Conservation (phyloP, 1,140 invertebrate genomes). For the Portunus trituberculatus region DNA sequence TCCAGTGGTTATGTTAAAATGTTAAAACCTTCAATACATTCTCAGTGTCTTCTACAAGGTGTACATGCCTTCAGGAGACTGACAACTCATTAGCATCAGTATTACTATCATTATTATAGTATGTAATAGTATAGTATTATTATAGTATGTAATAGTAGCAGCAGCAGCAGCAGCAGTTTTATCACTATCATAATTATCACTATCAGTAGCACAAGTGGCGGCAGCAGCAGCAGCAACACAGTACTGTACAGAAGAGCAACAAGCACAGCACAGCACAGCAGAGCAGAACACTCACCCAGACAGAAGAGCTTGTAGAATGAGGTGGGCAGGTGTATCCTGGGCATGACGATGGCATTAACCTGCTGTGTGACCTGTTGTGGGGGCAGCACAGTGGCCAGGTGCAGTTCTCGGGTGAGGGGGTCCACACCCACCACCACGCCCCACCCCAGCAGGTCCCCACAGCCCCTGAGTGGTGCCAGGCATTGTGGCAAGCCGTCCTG, state of each 20-base stretch:
- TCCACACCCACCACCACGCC: conserved; percentile 65
- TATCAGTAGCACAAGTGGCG: background rate
- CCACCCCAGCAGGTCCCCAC: conserved; percentile 56
- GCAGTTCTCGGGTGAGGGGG: conserved; percentile 28
- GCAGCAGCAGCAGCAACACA: background rate
- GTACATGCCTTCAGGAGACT: too few relatives aligned
- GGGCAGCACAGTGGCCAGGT: conserved; percentile 37
- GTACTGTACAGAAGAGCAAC: too few relatives aligned
- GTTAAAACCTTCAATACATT: too few relatives aligned
- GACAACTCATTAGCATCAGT: too few relatives aligned
- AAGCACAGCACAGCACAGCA: too few relatives aligned
- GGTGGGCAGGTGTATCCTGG: conserved; percentile 51
- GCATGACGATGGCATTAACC: conserved; percentile 61
- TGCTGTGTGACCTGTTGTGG: background rate
- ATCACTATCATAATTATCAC: too few relatives aligned
- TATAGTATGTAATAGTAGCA: too few relatives aligned
- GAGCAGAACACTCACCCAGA: conserved; percentile 31
- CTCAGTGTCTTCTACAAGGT: too few relatives aligned
- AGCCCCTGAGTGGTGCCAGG: conserved; percentile 1
- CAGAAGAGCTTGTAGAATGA: conserved; percentile 60
- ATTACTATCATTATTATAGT: too few relatives aligned
- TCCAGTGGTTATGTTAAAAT: too few relatives aligned
- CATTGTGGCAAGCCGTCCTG: conserved; percentile 41
- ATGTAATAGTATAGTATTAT: too few relatives aligned
- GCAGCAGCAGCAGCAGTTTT: too few relatives aligned